A percentile compares a stretch with the other conserved stretches of the same genome.
phyloP scores from a whole-genome alignment of 2,113 vertebrate species.

The Periophthalmus modestus region DNA sequence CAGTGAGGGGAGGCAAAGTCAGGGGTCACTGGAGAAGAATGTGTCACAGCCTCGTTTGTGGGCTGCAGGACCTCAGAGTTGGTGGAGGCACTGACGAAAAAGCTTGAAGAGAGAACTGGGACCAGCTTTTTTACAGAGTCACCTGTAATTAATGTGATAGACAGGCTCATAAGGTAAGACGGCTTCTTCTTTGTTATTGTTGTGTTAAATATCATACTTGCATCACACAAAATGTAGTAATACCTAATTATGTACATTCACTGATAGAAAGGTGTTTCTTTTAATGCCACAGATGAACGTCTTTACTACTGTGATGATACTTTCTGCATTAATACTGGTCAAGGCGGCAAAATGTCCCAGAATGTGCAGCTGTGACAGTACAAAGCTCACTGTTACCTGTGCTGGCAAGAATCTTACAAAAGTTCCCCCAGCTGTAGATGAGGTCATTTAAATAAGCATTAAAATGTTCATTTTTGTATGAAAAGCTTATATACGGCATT shows the following conservation, averaged over 20 bases:
- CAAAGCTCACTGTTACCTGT: slow-evolving; percentile 78
- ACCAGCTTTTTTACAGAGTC: not conserved
- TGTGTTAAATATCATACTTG: not conserved
- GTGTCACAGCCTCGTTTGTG: slow-evolving; percentile 52
- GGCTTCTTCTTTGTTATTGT: not conserved
- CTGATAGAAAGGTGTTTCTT: not conserved
- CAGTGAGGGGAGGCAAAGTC: slow-evolving; percentile 31
- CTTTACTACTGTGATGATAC: not conserved
- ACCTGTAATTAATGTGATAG: not conserved
- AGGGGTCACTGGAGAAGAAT: slow-evolving; percentile 68
- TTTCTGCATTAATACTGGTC: slow-evolving; percentile 20
- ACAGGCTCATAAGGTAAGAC: slow-evolving; percentile 32
- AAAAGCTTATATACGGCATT: not conserved
- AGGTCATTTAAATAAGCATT: slow-evolving; percentile 75
- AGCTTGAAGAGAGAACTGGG: not conserved
- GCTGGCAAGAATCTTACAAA: slow-evolving; percentile 81
- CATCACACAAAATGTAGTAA: not conserved
- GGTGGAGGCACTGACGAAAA: not conserved
- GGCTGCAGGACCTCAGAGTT: not conserved
- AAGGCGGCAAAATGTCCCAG: slow-evolving; percentile 76
- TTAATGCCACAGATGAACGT: slow-evolving; percentile 47
- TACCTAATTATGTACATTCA: too few relatives aligned
- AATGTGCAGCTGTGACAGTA: slow-evolving; percentile 83
- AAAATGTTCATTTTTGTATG: not conserved
- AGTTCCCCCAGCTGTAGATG: slow-evolving; percentile 78